Base-by-base conservation (phyloP, 1,140 invertebrate genomes). In the Condylostylus longicornis region DNA sequence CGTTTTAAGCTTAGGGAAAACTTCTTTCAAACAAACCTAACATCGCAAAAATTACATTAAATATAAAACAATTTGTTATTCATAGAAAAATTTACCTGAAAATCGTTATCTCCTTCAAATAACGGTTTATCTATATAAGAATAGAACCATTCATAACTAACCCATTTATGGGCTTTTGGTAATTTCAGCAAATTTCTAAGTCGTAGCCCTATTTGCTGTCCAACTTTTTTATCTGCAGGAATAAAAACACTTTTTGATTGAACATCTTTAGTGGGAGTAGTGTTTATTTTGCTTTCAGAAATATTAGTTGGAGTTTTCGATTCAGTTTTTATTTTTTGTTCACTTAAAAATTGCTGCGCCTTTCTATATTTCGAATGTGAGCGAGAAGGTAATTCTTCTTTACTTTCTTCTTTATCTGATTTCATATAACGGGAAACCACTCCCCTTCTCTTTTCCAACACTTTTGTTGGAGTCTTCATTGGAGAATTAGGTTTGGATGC, bases 81-180 rank as follows among this genome's bases (percentile, higher is more conserved):
- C n/a, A n/a, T n/a, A n/a, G n/a, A n/a, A n/a, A n/a, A n/a, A n/a
- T n/a, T n/a, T n/a, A n/a, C n/a, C 64, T 82, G 82, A 57, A 98
- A 98, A 66, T 98, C 94, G 67, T 97, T 97, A 51, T 96, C 88
- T 33, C 87, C 88, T 45, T 87, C 74, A 65, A 98, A 97, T 8
- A 98, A 65, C 32, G 87, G 80, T 53, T 83, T 87, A 61, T 98
- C 93, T 47, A 98, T 82, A 55, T 95, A 96, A 48, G 91, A 97
- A 59, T 98, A 98, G 66, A 98, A 98, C 80, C 91, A 98, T 61
- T 98, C 95, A 64, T 91, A 96, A 57, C 89, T 96, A 2, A 97
- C 90, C 90, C 91, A 98, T 67, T 93, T 94, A 61, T 98, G 93
- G 15, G 94, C 94, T 68, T 98, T 98, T 0, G 95, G 94, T 44